Evolutionary conservation across 1,140 invertebrate genomes (phyloP).

Genomic region (Aphelenchoides fujianensis): DNA sequence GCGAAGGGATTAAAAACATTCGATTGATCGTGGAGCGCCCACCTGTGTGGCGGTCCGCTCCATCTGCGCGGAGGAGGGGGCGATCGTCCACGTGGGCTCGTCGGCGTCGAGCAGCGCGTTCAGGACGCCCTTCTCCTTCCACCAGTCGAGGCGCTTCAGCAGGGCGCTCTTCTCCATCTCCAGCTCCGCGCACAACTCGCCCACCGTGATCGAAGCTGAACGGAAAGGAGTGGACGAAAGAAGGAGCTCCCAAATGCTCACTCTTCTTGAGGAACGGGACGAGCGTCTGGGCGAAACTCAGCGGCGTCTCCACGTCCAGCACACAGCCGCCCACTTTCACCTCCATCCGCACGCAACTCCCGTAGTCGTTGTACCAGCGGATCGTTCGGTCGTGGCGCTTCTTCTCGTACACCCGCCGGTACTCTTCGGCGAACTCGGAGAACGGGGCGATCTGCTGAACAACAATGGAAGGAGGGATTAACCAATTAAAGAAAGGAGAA

Average conservation of each 20-base stretch:
- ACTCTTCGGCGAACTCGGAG: constrained; percentile 77
- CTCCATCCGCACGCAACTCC: constrained; percentile 68
- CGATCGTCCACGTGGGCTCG: constrained; percentile 65
- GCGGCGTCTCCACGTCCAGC: constrained; percentile 82
- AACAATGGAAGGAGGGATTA: neutral
- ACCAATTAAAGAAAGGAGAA: neutral
- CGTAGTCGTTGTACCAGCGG: constrained; percentile 69
- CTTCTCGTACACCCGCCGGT: constrained; percentile 85
- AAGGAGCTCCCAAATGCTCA: constrained; percentile 64
- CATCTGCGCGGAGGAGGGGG: constrained; percentile 68
- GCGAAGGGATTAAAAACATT: too few species aligned
- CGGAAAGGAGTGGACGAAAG: too few species aligned
- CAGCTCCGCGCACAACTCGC: constrained; percentile 23
- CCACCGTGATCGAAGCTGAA: constrained; percentile 34
- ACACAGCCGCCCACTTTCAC: constrained; percentile 82
- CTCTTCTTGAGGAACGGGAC: constrained; percentile 87
- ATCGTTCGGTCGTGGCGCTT: constrained; percentile 83
- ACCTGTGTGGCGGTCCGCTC: neutral
- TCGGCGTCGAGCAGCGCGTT: neutral
- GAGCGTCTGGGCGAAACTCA: constrained; percentile 88
- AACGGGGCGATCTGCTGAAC: constrained; percentile 79
- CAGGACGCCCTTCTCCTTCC: constrained; percentile 58
- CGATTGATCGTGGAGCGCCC: too few species aligned
- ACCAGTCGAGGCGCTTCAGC: constrained; percentile 79
- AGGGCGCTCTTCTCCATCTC: constrained; percentile 71